Evolutionary conservation across 2,113 vertebrate genomes (phyloP), one percentile per base, ranked within the genome.

Genomic region (Epinephelus lanceolatus): DNA sequence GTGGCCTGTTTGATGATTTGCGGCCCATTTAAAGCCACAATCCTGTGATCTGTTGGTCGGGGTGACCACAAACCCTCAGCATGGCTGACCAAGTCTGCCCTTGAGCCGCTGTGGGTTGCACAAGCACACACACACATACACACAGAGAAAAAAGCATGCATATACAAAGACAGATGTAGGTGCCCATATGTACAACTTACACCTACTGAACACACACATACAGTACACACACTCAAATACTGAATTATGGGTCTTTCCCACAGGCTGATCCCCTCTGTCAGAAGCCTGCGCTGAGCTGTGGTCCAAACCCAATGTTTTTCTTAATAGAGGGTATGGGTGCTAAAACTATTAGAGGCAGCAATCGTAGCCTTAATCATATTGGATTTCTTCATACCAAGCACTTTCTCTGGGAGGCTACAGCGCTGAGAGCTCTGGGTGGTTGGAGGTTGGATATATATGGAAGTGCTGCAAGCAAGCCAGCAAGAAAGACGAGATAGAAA

Each of bases 261-360:
- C 81, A 87, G 49, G 63, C 77, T 74, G 71, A 84, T 82, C 76
- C 40, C 9, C 25, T 71, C 81, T 78, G 81, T 88, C 85, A 91
- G 78, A 81, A 81, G 85, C 63, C 57, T 80, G 19, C 10, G 30
- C 81, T 80, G 86, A 86, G 79, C 74, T 73, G 74, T 75, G 88
- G 91, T 94, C 85, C 86, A 91, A 92, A 90, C 85, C 91, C 89
- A 93, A 86, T 91, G 84, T 92, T 92, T 94, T 91, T 57, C 86
- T 89, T 88, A 92, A 92, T 89, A 89, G 78, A 88, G 77, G 86
- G 88, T 83, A 76, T 84, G 88, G 78, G 89, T 89, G 90, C 89
- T 91, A 93, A 94, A 92, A 89, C 89, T 89, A 89, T 93, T 93
- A 93, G 78, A 90, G 75, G 78, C 82, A 83, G 82, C 84, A 83